Percentiles rank a stretch among this genome's conserved stretches.
These are phyloP conservation scores for Drosophila serrata DNA, from an alignment of 1,140 invertebrate species.

Conservation along the genomic window DNA sequence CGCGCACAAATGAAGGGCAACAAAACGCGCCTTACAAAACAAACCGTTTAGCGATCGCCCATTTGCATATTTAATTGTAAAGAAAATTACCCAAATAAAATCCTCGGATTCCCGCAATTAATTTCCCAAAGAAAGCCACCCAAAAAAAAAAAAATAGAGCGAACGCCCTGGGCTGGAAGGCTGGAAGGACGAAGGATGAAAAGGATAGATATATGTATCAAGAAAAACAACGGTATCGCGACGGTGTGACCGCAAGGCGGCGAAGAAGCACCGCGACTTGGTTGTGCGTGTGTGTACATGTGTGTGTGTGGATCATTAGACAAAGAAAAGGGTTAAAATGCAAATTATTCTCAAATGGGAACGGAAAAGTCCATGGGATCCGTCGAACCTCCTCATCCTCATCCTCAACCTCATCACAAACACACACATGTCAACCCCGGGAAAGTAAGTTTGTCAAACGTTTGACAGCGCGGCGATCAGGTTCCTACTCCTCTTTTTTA, in stretches of 20 bases:
- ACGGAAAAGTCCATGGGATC: slow-evolving; percentile 27
- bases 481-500: slow-evolving; percentile 50
- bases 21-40: slow-evolving; percentile 44
- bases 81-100: slow-evolving; percentile 66
- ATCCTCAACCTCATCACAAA: neutral
- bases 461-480: slow-evolving; percentile 70
- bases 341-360: slow-evolving; percentile 49
- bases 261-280: slow-evolving; percentile 37
- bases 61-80: slow-evolving; percentile 78
- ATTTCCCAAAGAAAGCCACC: slow-evolving; percentile 30
- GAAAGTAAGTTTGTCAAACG: slow-evolving; percentile 61
- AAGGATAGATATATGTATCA: neutral
- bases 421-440: slow-evolving; percentile 31
- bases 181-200: no score
- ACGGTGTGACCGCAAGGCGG: slow-evolving; percentile 35
- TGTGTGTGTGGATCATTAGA: slow-evolving; percentile 16
- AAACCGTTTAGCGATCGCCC: slow-evolving; percentile 48
- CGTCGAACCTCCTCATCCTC: neutral
- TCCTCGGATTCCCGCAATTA: slow-evolving; percentile 25
- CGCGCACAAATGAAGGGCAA: slow-evolving; percentile 12
- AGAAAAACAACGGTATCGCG: neutral
- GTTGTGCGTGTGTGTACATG: neutral
- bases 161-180: no score
- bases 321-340: slow-evolving; percentile 55
- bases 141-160: neutral